A percentile compares a stretch with the other conserved stretches of the same genome.
Conservation (phyloP, 2,113 vertebrate genomes). For the Elaphurus davidianus region DNA sequence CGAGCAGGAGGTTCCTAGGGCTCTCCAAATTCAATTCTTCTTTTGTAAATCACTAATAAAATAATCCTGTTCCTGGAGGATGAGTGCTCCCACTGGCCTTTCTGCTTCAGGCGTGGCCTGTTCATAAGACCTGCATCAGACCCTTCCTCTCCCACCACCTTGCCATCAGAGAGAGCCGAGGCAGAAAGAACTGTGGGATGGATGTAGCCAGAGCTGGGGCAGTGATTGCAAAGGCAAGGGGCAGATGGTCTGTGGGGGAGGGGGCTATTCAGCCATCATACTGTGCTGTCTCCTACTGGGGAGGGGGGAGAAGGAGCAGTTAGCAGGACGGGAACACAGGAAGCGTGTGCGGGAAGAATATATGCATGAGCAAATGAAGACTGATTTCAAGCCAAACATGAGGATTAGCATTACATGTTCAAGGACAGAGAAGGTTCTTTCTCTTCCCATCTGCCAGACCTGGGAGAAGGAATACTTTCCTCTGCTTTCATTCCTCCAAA, state of each 20-base stretch:
- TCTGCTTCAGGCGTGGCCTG: slow-evolving; percentile 39
- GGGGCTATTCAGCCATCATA: background rate
- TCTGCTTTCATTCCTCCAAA: background rate
- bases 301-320: background rate
- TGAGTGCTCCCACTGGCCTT: slow-evolving; percentile 15
- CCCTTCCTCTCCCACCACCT: background rate
- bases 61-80: slow-evolving; percentile 62
- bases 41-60: slow-evolving; percentile 63
- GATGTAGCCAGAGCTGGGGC: background rate
- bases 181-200: background rate
- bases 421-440: background rate
- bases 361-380: background rate
- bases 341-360: slow-evolving; percentile 5
- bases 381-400: background rate
- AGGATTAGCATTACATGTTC: background rate
- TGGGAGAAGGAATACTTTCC: background rate
- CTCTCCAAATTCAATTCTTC: slow-evolving; percentile 52
- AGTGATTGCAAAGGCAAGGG: background rate
- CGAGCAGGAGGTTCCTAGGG: slow-evolving; percentile 38
- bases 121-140: background rate
- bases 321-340: background rate
- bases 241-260: background rate
- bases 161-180: background rate
- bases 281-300: background rate
- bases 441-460: background rate